A percentile compares a stretch with the other conserved stretches of the same genome.
Evolutionary conservation across 1,140 invertebrate genomes (phyloP).

Genomic region (Popillia japonica): DNA sequence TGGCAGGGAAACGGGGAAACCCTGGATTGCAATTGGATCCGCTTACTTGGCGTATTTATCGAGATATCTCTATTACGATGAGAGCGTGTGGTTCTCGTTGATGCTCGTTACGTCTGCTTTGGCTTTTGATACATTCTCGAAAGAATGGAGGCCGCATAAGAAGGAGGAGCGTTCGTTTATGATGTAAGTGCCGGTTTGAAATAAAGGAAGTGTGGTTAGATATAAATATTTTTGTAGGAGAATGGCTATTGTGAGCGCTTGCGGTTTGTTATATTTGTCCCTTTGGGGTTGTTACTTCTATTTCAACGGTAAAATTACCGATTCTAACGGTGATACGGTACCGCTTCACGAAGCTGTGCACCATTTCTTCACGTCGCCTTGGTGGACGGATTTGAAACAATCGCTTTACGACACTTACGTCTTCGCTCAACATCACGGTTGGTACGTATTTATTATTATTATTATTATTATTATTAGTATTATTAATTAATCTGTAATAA

Average conservation of each 20-base stretch:
- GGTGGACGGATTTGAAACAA: slow-evolving; percentile 78
- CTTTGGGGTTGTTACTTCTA: slow-evolving; percentile 84
- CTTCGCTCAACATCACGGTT: slow-evolving; percentile 81
- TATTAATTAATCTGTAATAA: no score
- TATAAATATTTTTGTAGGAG: slow-evolving; percentile 55
- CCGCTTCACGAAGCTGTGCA: slow-evolving; percentile 86
- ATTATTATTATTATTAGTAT: no score
- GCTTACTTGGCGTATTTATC: slow-evolving; percentile 74
- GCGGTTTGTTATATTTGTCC: slow-evolving; percentile 73
- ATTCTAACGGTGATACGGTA: slow-evolving; percentile 87
- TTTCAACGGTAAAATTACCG: slow-evolving; percentile 88
- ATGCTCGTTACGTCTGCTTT: slow-evolving; percentile 71
- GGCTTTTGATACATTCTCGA: slow-evolving; percentile 77
- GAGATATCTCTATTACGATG: slow-evolving; percentile 72
- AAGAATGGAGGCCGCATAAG: slow-evolving; percentile 76
- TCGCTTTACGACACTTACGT: slow-evolving; percentile 73
- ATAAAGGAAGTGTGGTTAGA: no score
- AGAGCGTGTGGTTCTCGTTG: slow-evolving; percentile 71
- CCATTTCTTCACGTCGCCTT: slow-evolving; percentile 90
- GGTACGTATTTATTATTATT: slow-evolving; percentile 66
- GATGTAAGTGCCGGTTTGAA: slow-evolving; percentile 29
- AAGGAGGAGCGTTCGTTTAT: slow-evolving; percentile 48
- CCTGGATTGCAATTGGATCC: slow-evolving; percentile 71
- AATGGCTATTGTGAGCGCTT: slow-evolving; percentile 65
- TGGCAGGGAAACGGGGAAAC: slow-evolving; percentile 70